A percentile compares a stretch with the other conserved stretches of the same genome.
Evolutionary conservation across 2,113 vertebrate genomes (phyloP).

Genomic region (Dromaius novaehollandiae): DNA sequence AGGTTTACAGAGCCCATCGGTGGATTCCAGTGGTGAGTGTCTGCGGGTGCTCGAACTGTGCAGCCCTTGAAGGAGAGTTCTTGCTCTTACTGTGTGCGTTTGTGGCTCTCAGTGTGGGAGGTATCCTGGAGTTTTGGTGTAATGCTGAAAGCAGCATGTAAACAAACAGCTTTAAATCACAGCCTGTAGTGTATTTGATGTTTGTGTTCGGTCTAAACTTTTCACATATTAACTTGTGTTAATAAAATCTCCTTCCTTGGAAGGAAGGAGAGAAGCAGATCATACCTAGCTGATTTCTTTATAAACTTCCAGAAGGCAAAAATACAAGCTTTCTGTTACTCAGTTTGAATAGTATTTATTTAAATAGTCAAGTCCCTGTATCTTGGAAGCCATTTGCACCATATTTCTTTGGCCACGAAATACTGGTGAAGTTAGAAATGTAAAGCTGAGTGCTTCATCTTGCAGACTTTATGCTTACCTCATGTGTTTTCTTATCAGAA

Average conservation of each 20-base stretch:
- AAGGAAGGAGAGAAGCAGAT: neutral
- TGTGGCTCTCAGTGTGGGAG: neutral
- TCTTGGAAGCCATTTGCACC: neutral
- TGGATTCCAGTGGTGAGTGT: conserved; percentile 92
- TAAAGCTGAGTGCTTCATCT: neutral
- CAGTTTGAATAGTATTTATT: neutral
- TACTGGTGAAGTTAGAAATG: neutral
- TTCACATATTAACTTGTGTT: fast-evolving
- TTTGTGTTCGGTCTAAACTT: neutral
- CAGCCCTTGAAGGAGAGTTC: neutral
- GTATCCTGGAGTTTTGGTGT: neutral
- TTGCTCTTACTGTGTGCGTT: neutral
- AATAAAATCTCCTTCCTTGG: neutral
- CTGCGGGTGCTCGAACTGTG: neutral
- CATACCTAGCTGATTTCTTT: neutral
- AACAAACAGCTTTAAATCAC: neutral
- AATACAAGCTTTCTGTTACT: neutral
- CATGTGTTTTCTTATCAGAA: neutral
- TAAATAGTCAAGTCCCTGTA: neutral
- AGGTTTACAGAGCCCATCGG: conserved; percentile 95
- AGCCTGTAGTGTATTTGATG: neutral
- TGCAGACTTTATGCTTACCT: neutral
- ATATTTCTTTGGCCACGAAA: neutral
- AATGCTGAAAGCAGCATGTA: neutral
- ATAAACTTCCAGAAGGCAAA: neutral